Evolutionary conservation across 2,113 vertebrate species (phyloP), one percentile per base, ranked within the genome.

Genomic region (Engraulis encrasicolus): DNA sequence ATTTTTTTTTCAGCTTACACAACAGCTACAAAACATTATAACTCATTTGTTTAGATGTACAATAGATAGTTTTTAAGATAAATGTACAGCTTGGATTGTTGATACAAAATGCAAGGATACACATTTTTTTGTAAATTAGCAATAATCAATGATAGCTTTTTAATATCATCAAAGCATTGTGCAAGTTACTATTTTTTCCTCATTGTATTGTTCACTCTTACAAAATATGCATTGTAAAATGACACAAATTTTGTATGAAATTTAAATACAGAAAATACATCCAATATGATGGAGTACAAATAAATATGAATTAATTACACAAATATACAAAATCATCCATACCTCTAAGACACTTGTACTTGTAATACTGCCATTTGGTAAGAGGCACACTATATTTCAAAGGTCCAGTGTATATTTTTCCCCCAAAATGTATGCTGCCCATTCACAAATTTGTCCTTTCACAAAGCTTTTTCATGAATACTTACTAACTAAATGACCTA

Each of bases 231-330:
- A 81, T 58, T 61, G 50, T 38, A 27, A 85, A 49, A 36, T 92
- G 94, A 92, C 89, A 87, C 92, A 95, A 91, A 93, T 95, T 92
- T 92, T 92, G 94, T 96, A 95, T 94, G 95, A 96, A 96, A 96
- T 97, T 96, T 97, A 97, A 93, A 94, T 95, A 95, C 89, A 92
- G 96, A 97, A 95, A 96, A 92, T 90, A 90, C 88, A 92, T 31
- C 49, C 82, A 85, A 92, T 87, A 92, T 95, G 94, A 89, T 95
- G 94, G 92, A 91, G 93, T 90, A 90, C 96, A 97, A 99, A 98
- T 99, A 99, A 99, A 99, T 99, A 99, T 94, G 66, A 96, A 87
- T 95, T 97, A 95, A 95, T 97, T 97, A 97, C 95, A 97, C 96
- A 96, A 98, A 97, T 96, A 96, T 97, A 97, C 95, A 97, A 85